phyloP scores from a whole-genome alignment of 2,797 vertebrate species.

The Xenentodon cancila region DNA sequence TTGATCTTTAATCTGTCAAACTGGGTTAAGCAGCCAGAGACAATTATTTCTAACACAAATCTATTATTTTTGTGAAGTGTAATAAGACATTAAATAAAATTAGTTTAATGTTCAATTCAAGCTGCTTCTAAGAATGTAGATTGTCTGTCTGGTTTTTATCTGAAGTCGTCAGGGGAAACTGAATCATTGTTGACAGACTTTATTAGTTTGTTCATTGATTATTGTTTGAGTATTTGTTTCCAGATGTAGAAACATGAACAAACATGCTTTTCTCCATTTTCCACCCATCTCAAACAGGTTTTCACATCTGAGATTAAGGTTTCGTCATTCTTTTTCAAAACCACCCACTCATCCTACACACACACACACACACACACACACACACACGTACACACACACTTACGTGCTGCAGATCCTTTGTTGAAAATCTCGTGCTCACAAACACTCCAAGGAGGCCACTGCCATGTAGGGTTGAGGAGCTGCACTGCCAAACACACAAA shows the following conservation, averaged over 20 bases:
- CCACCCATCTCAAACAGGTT: conserved; percentile 5
- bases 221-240: background rate
- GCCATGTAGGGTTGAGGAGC: conserved; percentile 32
- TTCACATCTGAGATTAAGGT: conserved; percentile 8
- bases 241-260: background rate
- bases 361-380: conserved; percentile 30
- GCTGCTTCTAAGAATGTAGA: conserved; percentile 28
- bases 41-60: conserved; percentile 26
- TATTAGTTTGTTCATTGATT: conserved; percentile 40
- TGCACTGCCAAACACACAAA: conserved; percentile 37
- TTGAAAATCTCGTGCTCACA: conserved; percentile 9
- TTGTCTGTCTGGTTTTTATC: conserved; percentile 2
- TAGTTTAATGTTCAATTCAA: conserved; percentile 20
- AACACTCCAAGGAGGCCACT: conserved; percentile 32
- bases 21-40: conserved; percentile 10
- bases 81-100: conserved; percentile 3
- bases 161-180: conserved; percentile 26
- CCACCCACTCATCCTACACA: conserved; percentile 18
- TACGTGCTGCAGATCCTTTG: background rate
- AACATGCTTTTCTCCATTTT: conserved; percentile 11
- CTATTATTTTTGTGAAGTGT: conserved; percentile 6
- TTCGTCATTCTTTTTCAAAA: background rate
- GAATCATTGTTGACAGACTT: conserved; percentile 23
- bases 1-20: conserved; percentile 49
- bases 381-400: conserved; percentile 10